phyloP scores from a whole-genome alignment of 2,113 vertebrate genomes.

The Dicentrarchus labrax region DNA sequence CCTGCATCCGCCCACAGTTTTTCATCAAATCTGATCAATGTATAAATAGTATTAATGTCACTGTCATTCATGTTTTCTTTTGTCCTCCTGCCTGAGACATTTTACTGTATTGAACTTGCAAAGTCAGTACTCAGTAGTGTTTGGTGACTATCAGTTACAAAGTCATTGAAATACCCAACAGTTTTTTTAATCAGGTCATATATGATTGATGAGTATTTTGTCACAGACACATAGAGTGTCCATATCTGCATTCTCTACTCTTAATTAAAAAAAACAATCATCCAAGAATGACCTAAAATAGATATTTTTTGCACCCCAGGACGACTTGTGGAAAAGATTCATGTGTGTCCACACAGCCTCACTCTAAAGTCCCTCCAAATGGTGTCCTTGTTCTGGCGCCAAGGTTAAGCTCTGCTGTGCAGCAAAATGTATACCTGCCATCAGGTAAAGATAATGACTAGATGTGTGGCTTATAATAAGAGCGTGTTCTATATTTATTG shows the following conservation, averaged over 20 bases:
- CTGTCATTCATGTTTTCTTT: not conserved
- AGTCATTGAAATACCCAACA: too few relatives aligned
- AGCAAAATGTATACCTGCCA: not conserved
- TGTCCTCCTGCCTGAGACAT: not conserved
- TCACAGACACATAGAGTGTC: not conserved
- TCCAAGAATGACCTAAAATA: too few relatives aligned
- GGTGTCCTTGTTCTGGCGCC: not conserved
- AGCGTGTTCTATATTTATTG: not conserved
- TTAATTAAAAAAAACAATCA: not conserved
- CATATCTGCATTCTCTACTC: not conserved
- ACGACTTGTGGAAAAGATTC: not conserved
- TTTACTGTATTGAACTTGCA: not conserved
- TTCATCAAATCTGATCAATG: not conserved
- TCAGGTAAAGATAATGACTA: not conserved
- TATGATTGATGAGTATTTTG: too few relatives aligned
- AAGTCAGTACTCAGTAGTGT: not conserved
- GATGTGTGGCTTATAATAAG: not conserved
- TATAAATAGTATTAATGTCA: not conserved
- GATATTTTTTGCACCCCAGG: not conserved
- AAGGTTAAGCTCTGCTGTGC: not conserved
- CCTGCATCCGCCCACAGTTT: constrained; percentile 29
- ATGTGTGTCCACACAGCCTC: not conserved
- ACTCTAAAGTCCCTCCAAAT: not conserved
- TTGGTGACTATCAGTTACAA: not conserved
- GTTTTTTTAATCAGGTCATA: too few relatives aligned